A percentile compares a stretch with the other conserved stretches of the same genome.
These are phyloP conservation scores for Rhinichthys osculus DNA, from an alignment of 2,797 vertebrate species.

Conservation along the genomic window DNA sequence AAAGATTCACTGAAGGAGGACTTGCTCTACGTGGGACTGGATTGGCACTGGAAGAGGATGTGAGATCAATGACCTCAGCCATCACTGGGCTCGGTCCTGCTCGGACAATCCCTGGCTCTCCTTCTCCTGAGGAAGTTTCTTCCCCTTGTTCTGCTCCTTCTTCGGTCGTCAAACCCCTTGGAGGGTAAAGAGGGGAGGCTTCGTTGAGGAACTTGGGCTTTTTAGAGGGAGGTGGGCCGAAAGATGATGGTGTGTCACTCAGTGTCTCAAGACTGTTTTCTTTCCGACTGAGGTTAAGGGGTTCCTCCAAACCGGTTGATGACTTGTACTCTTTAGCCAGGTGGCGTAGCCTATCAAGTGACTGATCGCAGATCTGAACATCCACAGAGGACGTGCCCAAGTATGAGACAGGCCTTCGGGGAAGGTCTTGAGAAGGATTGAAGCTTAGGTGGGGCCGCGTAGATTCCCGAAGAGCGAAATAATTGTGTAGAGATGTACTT, in stretches of 20 bases:
- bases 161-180: slow-evolving; percentile 17
- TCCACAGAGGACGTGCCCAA: background rate
- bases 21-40: slow-evolving; percentile 15
- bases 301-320: slow-evolving; percentile 70
- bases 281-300: slow-evolving; percentile 77
- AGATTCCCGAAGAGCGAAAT: slow-evolving; percentile 48
- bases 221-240: slow-evolving; percentile 65
- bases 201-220: slow-evolving; percentile 79
- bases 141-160: slow-evolving; percentile 52
- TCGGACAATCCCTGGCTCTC: background rate
- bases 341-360: slow-evolving; percentile 73
- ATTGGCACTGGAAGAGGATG: slow-evolving; percentile 27
- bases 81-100: background rate
- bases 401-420: slow-evolving; percentile 33
- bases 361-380: slow-evolving; percentile 53
- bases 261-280: slow-evolving; percentile 32
- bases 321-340: slow-evolving; percentile 75
- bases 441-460: slow-evolving; percentile 3
- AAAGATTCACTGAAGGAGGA: slow-evolving; percentile 21
- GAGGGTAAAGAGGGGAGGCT: slow-evolving; percentile 71
- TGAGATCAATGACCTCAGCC: slow-evolving; percentile 33
- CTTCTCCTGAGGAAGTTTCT: background rate
- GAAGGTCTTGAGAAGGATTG: slow-evolving; percentile 11
- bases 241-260: slow-evolving; percentile 71
- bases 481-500: slow-evolving; percentile 57